phyloP scores from a whole-genome alignment of 2,888 invertebrate genomes.

The Acrobeloides nanus region DNA sequence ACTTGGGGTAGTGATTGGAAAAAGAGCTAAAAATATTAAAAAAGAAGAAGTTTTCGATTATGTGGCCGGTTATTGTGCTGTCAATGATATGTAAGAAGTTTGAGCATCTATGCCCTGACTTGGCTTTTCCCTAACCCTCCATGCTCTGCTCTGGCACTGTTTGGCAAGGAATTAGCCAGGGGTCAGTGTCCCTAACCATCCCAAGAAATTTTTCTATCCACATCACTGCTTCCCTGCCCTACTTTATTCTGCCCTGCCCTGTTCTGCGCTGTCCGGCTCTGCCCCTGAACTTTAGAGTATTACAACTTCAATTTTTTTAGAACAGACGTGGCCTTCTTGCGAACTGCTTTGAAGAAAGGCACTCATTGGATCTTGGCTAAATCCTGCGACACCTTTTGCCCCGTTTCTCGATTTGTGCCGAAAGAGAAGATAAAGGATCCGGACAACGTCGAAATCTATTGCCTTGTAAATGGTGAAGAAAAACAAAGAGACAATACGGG shows the following conservation, averaged over 20 bases:
- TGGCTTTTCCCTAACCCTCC: too few relatives aligned
- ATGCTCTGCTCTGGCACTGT: too few relatives aligned
- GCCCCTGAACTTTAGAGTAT: conserved; percentile 56
- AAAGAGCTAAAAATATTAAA: conserved; percentile 55
- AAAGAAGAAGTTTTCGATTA: conserved; percentile 28
- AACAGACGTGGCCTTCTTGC: conserved; percentile 67
- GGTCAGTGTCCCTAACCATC: too few relatives aligned
- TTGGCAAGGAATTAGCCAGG: too few relatives aligned
- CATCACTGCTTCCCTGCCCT: too few relatives aligned
- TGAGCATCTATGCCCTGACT: too few relatives aligned
- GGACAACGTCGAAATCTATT: conserved; percentile 62
- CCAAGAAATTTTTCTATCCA: too few relatives aligned
- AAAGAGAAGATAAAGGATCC: conserved; percentile 60
- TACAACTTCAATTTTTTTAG: too few relatives aligned
- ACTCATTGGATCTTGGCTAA: conserved; percentile 72
- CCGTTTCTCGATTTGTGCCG: conserved; percentile 65
- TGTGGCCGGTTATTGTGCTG: conserved; percentile 47
- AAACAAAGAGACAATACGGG: conserved; percentile 59
- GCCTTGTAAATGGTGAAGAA: conserved; percentile 56
- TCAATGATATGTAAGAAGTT: conserved; percentile 58
- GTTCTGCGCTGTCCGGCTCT: conserved; percentile 71
- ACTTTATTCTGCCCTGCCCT: too few relatives aligned
- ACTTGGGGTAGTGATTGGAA: conserved; percentile 67
- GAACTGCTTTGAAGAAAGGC: too few relatives aligned
- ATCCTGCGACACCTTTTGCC: conserved; percentile 72